Evolutionary conservation across 2,113 vertebrate species (phyloP).

Genomic region (Clarias gariepinus): DNA sequence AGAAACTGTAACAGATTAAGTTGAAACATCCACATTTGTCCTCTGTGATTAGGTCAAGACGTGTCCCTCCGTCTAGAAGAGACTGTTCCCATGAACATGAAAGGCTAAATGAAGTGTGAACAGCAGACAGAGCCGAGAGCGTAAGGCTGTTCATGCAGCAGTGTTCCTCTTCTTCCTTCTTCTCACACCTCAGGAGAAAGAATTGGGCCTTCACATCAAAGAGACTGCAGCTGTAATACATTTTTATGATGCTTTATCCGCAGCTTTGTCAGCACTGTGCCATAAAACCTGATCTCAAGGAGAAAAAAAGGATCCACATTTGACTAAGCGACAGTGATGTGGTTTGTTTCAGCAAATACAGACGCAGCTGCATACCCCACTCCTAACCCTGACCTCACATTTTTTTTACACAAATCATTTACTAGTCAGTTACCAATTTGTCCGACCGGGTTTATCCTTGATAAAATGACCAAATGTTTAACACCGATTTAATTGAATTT

Average conservation of each 20-base stretch:
- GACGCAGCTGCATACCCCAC: neutral
- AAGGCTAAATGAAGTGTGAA: constrained; percentile 51
- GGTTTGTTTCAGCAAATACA: neutral
- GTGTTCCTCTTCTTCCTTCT: constrained; percentile 32
- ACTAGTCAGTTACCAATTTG: neutral
- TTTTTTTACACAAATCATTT: neutral
- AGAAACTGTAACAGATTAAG: neutral
- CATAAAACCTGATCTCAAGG: neutral
- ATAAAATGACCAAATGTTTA: neutral
- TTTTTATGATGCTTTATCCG: neutral
- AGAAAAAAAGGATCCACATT: neutral
- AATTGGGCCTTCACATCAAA: constrained; percentile 56
- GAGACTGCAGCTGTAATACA: constrained; percentile 4
- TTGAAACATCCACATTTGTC: neutral
- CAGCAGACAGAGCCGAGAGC: constrained; percentile 13
- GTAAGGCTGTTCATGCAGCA: constrained; percentile 34
- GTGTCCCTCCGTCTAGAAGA: constrained; percentile 31
- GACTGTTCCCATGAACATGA: constrained; percentile 55
- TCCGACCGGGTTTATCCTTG: neutral
- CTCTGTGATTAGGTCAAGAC: neutral
- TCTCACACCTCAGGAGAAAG: constrained; percentile 47
- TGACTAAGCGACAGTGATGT: neutral
- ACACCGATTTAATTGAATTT: neutral
- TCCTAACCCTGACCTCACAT: neutral
- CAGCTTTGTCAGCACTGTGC: constrained; percentile 8